Evolutionary conservation across 1,140 invertebrate genomes (phyloP).

Genomic region (Lordiphosa stackelbergi): DNA sequence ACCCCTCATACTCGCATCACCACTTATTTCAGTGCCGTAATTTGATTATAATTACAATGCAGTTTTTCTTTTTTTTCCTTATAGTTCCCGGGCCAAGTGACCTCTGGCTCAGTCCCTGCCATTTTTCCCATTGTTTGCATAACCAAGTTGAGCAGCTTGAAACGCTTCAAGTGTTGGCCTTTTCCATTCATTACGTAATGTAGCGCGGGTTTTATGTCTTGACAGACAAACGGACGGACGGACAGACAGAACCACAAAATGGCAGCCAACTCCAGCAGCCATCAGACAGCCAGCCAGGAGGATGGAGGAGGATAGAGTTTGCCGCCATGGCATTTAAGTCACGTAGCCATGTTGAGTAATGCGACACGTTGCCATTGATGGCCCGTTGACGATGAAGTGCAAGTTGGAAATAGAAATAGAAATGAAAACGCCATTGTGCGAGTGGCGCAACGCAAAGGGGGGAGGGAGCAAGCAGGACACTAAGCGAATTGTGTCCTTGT

Average conservation of each 20-base stretch:
- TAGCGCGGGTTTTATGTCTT: constrained; percentile 42
- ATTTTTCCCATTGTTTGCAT: background rate
- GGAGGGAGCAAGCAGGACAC: no score
- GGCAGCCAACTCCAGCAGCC: constrained; percentile 13
- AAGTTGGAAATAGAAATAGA: constrained; percentile 68
- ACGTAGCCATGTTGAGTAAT: constrained; percentile 70
- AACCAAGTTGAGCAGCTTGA: background rate
- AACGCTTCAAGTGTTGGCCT: constrained; percentile 25
- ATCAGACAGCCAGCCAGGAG: background rate
- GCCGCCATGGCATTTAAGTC: constrained; percentile 64
- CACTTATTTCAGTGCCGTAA: no score
- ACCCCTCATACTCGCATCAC: no score
- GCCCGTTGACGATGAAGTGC: constrained; percentile 71
- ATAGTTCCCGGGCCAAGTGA: background rate
- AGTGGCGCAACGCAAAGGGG: background rate
- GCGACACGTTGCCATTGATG: constrained; percentile 72
- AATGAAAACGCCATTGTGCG: constrained; percentile 23
- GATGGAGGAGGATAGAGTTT: constrained; percentile 2
- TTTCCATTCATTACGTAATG: constrained; percentile 66
- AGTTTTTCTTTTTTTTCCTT: no score
- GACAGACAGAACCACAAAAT: constrained; percentile 46
- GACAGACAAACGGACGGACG: constrained; percentile 3
- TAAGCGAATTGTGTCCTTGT: no score
- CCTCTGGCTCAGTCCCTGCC: background rate
- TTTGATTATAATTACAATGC: no score